A percentile compares a stretch with the other conserved stretches of the same genome.
phyloP scores from a whole-genome alignment of 1,140 invertebrate genomes.

The Zaprionus nigranus region DNA sequence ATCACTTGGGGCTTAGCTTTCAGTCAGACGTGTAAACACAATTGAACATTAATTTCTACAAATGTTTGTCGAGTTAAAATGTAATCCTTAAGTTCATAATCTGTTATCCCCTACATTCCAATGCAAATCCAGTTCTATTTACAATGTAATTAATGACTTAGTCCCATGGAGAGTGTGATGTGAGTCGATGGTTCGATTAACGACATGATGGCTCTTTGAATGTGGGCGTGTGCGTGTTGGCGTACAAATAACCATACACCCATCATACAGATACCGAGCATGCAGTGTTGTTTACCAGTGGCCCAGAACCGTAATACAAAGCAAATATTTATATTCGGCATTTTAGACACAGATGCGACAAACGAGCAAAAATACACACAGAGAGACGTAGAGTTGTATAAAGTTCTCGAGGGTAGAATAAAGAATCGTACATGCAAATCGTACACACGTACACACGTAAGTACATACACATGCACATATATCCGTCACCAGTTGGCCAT shows the following conservation, averaged over 20 bases:
- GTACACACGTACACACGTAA: background rate
- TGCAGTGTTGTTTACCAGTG: conserved; percentile 56
- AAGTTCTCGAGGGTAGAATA: conserved; percentile 18
- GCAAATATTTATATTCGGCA: conserved; percentile 71
- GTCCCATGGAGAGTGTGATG: conserved; percentile 36
- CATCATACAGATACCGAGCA: conserved; percentile 16
- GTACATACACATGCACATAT: conserved; percentile 1
- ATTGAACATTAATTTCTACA: conserved; percentile 15
- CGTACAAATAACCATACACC: conserved; percentile 54
- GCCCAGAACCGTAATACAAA: conserved; percentile 49
- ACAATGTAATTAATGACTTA: conserved; percentile 72
- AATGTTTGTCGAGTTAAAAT: background rate
- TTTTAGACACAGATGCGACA: conserved; percentile 66
- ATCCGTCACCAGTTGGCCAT: conserved; percentile 52
- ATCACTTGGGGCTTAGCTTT: background rate
- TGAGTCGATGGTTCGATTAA: conserved; percentile 38
- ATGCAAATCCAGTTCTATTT: conserved; percentile 52
- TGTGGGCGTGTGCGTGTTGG: conserved; percentile 14
- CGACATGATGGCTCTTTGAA: conserved; percentile 12
- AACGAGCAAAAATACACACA: conserved; percentile 8
- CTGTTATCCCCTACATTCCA: conserved; percentile 14
- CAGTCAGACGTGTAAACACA: background rate
- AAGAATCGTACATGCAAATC: conserved; percentile 2
- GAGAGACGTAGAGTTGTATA: background rate
- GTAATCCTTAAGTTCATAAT: background rate